These are phyloP conservation scores for Scortum barcoo DNA, from an alignment of 2,113 vertebrate species.

Conservation along the genomic window DNA sequence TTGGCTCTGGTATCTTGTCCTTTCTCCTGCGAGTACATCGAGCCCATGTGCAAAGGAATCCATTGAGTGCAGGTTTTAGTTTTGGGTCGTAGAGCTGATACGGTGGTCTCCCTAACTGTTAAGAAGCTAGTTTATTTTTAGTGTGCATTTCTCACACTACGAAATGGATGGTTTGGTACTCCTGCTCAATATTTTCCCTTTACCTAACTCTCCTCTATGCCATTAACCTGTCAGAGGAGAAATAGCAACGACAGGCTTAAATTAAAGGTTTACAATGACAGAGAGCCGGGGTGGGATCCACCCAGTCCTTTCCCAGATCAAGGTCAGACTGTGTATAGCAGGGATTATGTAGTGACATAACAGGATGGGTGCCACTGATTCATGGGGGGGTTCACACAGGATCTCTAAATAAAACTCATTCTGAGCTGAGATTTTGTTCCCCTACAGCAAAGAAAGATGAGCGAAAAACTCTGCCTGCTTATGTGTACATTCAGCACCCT, in stretches of 20 bases:
- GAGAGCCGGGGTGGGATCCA: constrained; percentile 4
- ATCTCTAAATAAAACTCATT: not conserved
- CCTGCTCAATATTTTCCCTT: not conserved
- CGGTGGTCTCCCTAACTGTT: not conserved
- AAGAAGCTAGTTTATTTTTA: constrained; percentile 10
- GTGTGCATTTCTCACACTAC: not conserved
- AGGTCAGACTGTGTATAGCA: not conserved
- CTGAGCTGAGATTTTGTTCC: no score
- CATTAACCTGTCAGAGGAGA: not conserved
- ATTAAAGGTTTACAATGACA: constrained; percentile 1
- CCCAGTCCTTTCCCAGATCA: not conserved
- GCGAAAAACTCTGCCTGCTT: no score
- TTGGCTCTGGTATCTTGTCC: not conserved
- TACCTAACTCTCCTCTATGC: not conserved
- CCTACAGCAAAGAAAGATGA: no score
- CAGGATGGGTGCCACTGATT: not conserved
- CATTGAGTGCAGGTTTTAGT: not conserved
- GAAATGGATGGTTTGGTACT: constrained; percentile 4
- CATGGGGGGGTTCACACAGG: not conserved
- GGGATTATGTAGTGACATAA: constrained; percentile 13
- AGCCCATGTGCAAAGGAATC: not conserved
- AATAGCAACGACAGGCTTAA: not conserved
- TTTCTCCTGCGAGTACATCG: no score
- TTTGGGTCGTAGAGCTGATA: not conserved
- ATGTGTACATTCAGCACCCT: not conserved